Conservation (phyloP, 2,888 invertebrate species). For the Dicranocentrus wangi region DNA sequence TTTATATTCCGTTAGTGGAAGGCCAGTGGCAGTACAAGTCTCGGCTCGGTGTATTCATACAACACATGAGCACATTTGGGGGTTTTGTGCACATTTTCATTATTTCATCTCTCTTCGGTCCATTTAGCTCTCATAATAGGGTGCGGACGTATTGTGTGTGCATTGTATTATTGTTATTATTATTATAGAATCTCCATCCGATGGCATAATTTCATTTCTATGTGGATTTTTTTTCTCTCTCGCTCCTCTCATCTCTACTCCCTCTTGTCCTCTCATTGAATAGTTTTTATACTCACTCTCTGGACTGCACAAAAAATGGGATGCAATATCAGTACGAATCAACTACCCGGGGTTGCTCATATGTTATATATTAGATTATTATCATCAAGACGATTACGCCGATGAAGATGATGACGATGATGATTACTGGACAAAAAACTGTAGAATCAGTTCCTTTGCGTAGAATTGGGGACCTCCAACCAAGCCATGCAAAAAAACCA, state of each 20-base stretch:
- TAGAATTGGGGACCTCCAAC: slow-evolving; percentile 10
- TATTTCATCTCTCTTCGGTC: slow-evolving; percentile 70
- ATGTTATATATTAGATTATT: slow-evolving; percentile 30
- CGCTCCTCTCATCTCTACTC: slow-evolving; percentile 16
- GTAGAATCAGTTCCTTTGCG: background rate
- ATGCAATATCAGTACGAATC: background rate
- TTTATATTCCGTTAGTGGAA: background rate
- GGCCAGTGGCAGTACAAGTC: slow-evolving; percentile 12
- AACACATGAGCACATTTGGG: background rate
- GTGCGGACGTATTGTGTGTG: slow-evolving; percentile 58
- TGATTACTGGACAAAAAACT: slow-evolving; percentile 14
- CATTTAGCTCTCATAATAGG: slow-evolving; percentile 69
- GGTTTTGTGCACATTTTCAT: slow-evolving; percentile 58
- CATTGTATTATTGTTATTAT: slow-evolving; percentile 53
- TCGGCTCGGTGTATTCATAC: slow-evolving; percentile 16
- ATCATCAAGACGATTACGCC: slow-evolving; percentile 18
- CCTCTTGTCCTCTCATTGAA: slow-evolving; percentile 5
- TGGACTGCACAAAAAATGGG: background rate
- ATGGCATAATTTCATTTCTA: slow-evolving; percentile 49
- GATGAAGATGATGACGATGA: slow-evolving; percentile 16
- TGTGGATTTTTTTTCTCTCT: slow-evolving; percentile 20
- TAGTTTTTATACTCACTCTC: background rate
- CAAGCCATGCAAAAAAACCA: slow-evolving; percentile 24
- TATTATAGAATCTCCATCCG: slow-evolving; percentile 41
- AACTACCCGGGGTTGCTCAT: background rate